Conservation (phyloP, 2,888 invertebrate species). For the Cremastinae sp. region DNA sequence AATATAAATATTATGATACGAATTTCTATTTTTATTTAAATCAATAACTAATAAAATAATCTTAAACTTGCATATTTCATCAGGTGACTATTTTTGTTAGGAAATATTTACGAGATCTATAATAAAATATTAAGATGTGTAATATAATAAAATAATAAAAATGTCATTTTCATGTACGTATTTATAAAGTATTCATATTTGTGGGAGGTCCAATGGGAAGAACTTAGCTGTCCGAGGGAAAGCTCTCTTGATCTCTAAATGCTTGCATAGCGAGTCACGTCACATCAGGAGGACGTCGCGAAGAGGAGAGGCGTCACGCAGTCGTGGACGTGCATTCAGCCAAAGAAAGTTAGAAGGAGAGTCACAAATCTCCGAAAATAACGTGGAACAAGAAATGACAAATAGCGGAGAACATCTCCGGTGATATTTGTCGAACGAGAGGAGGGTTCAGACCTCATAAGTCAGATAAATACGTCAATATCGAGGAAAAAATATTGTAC, state of each 20-base stretch:
- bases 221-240: too few species aligned
- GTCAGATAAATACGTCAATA: conserved; percentile 14
- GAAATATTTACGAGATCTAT: too few species aligned
- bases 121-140: too few species aligned
- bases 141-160: too few species aligned
- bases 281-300: conserved; percentile 27
- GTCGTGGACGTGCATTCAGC: conserved; percentile 20
- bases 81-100: too few species aligned
- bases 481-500: conserved; percentile 22
- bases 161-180: too few species aligned
- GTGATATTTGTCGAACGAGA: conserved; percentile 1
- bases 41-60: too few species aligned
- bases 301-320: conserved; percentile 37
- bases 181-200: too few species aligned
- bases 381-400: conserved; percentile 15
- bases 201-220: too few species aligned
- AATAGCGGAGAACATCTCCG: conserved; percentile 1
- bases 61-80: too few species aligned
- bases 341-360: conserved; percentile 17
- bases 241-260: neutral
- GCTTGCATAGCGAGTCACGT: conserved; percentile 34
- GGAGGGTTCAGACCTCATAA: neutral
- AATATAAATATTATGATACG: too few species aligned
- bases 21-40: too few species aligned
- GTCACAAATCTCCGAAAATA: conserved; percentile 40